A percentile compares a stretch with the other conserved stretches of the same genome.
These are phyloP conservation scores for Drosophila nikananu DNA, from an alignment of 1,140 invertebrate species.

Conservation along the genomic window DNA sequence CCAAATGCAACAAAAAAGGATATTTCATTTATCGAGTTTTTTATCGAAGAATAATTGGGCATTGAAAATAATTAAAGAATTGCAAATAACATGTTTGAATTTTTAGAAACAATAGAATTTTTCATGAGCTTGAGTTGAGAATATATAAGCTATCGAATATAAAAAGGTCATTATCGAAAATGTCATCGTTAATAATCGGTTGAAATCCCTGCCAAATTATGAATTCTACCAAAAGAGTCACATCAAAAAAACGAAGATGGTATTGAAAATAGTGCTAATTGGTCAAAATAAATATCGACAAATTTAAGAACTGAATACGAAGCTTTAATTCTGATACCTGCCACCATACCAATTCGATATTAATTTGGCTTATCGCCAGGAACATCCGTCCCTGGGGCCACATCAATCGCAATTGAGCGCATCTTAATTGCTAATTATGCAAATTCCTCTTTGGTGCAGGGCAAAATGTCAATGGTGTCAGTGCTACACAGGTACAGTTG, in stretches of 20 bases:
- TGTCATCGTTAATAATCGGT: no score
- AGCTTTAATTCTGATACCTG: background rate
- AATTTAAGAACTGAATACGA: no score
- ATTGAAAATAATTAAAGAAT: background rate
- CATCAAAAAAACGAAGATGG: background rate
- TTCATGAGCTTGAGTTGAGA: no score
- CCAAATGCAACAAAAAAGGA: no score
- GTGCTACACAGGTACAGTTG: constrained; percentile 12
- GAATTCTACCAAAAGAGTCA: background rate
- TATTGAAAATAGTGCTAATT: background rate
- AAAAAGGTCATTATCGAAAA: no score
- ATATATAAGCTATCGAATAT: background rate
- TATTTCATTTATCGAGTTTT: background rate
- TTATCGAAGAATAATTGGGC: background rate
- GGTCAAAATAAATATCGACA: background rate
- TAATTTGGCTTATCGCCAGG: constrained; percentile 19
- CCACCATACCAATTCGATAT: background rate
- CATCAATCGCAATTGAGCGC: constrained; percentile 39
- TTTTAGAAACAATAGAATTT: background rate
- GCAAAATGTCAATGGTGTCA: constrained; percentile 25
- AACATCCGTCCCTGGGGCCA: constrained; percentile 9
- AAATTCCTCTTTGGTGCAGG: constrained; percentile 21
- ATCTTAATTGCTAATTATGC: constrained; percentile 49
- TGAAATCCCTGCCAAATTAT: background rate
- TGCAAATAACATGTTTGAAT: background rate